Base-by-base conservation (phyloP, 35 echinoderm and acorn worm genomes). In the Eucidaris tribuloides region DNA sequence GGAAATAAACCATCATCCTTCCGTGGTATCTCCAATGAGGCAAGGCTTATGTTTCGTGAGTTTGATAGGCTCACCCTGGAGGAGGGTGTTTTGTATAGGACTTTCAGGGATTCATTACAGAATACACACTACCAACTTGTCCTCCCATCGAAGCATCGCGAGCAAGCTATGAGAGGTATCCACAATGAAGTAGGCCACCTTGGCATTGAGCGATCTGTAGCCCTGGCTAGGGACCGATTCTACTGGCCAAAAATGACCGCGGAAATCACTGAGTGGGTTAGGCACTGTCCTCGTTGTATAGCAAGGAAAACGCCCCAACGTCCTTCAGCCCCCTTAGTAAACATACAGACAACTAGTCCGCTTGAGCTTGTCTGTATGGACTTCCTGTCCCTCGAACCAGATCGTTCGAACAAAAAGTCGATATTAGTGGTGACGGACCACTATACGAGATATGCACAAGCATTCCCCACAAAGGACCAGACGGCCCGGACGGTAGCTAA, bases 351-450 rank as follows among this genome's bases (percentile, higher is more conserved):
- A 11, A 65, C 34, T 45, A 59, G 54, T 25, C 78, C 77, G 4
- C 40, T 88, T 56, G 85, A 88, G 45, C 59, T 88, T 24, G 87
- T 84, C 25, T 89, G 87, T 29, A 84, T 89, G 46, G 87, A 89
- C 42, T 89, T 89, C 42, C 39, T 89, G 22, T 54, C 62, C 22
- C 36, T 89, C 23, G 87, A 89, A 44, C 87, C 79, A 9, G 79
- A 82, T n/a, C 25, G 11, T 22, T 7, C 6, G 25, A 81, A 62
- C 22, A 30, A 13, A 2, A 77, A 83, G 40, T 22, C 44, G 15
- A 37, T 90, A 9, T 57, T 90, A 60, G 64, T 83, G 1, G 36
- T 84, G 2, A 74, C 64, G 7, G 64, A 84, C n/a, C 24, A 42
- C 3, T 84, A 71, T 54, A 91, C 89, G 1, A 71, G 74, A 17